Conservation (phyloP, 1,140 invertebrate species). For the Conus ventricosus region DNA sequence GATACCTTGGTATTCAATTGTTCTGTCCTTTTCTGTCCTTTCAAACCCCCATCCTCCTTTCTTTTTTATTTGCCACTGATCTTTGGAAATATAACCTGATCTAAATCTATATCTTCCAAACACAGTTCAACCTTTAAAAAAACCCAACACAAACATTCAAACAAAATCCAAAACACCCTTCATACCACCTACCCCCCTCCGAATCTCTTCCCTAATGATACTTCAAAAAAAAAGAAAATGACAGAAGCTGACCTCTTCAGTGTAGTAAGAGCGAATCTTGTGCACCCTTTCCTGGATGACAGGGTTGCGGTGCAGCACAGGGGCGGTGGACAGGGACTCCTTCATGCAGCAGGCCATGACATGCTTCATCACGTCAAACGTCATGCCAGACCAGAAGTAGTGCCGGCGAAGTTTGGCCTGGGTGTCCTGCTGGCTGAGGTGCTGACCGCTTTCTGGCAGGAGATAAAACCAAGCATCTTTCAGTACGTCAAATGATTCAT, state of each 20-base stretch:
- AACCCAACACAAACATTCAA: too few species aligned
- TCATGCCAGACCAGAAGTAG: conserved; percentile 43
- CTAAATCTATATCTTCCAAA: too few species aligned
- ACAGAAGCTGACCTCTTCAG: neutral
- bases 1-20: too few species aligned
- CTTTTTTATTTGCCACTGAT: too few species aligned
- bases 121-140: too few species aligned
- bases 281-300: conserved; percentile 40
- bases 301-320: conserved; percentile 30
- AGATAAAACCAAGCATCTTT: neutral
- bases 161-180: too few species aligned
- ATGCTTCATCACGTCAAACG: conserved; percentile 27
- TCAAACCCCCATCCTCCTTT: too few species aligned
- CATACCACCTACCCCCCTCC: too few species aligned
- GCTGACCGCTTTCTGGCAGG: conserved; percentile 31
- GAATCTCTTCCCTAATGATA: too few species aligned
- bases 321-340: neutral
- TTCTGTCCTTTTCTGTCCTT: too few species aligned
- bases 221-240: too few species aligned
- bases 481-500: neutral
- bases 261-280: conserved; percentile 42
- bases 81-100: too few species aligned
- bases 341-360: conserved; percentile 34
- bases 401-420: conserved; percentile 27
- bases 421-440: conserved; percentile 36